Conservation (phyloP, 1,140 invertebrate species). For the Leptinotarsa lineolata region DNA sequence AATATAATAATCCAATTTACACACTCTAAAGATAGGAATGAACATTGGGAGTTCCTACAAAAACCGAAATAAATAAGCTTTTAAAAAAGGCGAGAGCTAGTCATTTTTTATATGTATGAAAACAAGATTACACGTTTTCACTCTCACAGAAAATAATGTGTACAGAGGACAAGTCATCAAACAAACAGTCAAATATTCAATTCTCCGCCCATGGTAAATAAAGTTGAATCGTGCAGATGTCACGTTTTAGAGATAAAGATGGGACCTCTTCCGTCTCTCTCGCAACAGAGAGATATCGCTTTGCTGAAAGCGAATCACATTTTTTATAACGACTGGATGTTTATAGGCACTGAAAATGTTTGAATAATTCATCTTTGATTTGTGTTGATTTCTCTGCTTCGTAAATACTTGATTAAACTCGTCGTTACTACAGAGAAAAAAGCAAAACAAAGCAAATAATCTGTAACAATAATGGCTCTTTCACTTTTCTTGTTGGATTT, state of each 20-base stretch:
- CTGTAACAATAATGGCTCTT: not conserved
- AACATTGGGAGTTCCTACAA: too few species aligned
- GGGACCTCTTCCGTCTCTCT: not conserved
- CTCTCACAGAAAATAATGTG: too few species aligned
- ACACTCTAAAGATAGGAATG: too few species aligned
- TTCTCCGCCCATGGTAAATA: slow-evolving; percentile 1
- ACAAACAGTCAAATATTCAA: not conserved
- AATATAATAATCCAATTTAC: too few species aligned
- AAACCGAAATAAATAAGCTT: too few species aligned
- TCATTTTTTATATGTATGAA: too few species aligned
- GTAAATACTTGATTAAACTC: not conserved
- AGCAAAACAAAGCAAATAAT: not conserved
- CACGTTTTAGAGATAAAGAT: slow-evolving; percentile 11
- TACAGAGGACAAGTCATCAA: too few species aligned
- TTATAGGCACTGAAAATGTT: not conserved
- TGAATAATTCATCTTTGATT: slow-evolving; percentile 3
- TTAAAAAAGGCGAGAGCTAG: too few species aligned
- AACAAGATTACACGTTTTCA: too few species aligned
- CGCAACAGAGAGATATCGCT: not conserved
- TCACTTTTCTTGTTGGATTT: slow-evolving; percentile 13
- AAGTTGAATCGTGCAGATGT: slow-evolving; percentile 5
- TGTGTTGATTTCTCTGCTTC: slow-evolving; percentile 3
- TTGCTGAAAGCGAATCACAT: not conserved
- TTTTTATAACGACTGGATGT: not conserved
- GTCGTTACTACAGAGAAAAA: not conserved